Conservation (phyloP, 2,797 vertebrate genomes). For the Peromyscus aztecus region DNA sequence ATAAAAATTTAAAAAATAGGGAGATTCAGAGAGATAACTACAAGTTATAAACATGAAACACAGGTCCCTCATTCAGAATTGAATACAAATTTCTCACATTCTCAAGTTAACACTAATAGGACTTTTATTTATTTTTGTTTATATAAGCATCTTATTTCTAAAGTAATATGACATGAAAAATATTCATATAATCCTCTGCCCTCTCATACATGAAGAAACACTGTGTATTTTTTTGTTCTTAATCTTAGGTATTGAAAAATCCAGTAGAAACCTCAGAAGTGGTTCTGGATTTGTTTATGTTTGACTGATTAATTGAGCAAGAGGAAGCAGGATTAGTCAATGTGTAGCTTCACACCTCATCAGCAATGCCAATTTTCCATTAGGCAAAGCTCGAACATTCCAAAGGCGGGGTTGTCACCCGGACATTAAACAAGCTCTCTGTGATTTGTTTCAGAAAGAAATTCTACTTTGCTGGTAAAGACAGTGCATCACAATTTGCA, state of each 20-base stretch:
- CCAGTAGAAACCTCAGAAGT: constrained; percentile 36
- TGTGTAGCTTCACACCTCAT: constrained; percentile 35
- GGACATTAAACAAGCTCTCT: constrained; percentile 40
- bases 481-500: constrained; percentile 23
- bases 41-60: background rate
- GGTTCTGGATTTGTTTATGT: constrained; percentile 60
- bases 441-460: constrained; percentile 57
- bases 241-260: background rate
- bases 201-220: constrained; percentile 3
- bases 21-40: constrained; percentile 5
- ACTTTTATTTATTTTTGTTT: constrained; percentile 59
- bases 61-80: background rate
- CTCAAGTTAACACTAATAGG: constrained; percentile 8
- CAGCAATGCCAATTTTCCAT: constrained; percentile 23
- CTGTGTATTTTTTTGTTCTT: background rate
- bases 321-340: constrained; percentile 57
- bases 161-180: constrained; percentile 65
- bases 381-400: constrained; percentile 16
- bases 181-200: background rate
- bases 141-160: background rate
- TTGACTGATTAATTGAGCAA: constrained; percentile 65
- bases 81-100: background rate
- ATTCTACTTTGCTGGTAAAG: constrained; percentile 50
- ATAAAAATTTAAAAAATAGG: background rate
- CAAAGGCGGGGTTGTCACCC: background rate